These are phyloP conservation scores for Leuciscus waleckii DNA, from an alignment of 2,797 vertebrate species.

Conservation along the genomic window DNA sequence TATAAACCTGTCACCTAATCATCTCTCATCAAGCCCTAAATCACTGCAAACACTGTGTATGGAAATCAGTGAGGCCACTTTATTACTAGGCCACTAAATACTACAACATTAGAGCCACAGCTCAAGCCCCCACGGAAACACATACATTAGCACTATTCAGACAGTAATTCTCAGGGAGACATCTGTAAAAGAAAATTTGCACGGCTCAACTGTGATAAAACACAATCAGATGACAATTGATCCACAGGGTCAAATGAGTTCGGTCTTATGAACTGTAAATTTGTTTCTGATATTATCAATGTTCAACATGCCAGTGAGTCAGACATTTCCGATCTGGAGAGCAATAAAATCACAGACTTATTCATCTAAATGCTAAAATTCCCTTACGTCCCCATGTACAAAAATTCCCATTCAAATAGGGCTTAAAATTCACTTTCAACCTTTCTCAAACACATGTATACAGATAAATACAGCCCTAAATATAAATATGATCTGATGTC, in stretches of 20 bases:
- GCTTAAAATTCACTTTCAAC: not conserved
- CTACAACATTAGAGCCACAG: conserved; percentile 44
- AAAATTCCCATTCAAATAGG: not conserved
- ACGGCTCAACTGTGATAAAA: conserved; percentile 6
- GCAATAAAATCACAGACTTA: not conserved
- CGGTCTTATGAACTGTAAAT: not conserved
- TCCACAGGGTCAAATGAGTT: not conserved
- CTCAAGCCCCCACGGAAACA: conserved; percentile 23
- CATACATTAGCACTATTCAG: conserved; percentile 28
- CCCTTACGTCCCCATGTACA: not conserved
- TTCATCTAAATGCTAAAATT: conserved; percentile 5
- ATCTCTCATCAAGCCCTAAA: conserved; percentile 61
- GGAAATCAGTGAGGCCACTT: conserved; percentile 61
- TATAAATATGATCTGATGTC: conserved; percentile 47
- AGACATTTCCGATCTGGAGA: not conserved
- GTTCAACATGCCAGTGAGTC: not conserved
- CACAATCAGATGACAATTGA: not conserved
- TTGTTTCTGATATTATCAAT: not conserved
- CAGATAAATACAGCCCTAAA: conserved; percentile 22
- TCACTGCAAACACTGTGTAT: conserved; percentile 52
- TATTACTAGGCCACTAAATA: conserved; percentile 54
- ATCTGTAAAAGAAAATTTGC: conserved; percentile 12
- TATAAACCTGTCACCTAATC: conserved; percentile 65
- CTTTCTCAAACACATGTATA: conserved; percentile 21
- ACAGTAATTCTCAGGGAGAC: conserved; percentile 9